Evolutionary conservation across 2,888 invertebrate species (phyloP).

Genomic region (Clostera curtula): DNA sequence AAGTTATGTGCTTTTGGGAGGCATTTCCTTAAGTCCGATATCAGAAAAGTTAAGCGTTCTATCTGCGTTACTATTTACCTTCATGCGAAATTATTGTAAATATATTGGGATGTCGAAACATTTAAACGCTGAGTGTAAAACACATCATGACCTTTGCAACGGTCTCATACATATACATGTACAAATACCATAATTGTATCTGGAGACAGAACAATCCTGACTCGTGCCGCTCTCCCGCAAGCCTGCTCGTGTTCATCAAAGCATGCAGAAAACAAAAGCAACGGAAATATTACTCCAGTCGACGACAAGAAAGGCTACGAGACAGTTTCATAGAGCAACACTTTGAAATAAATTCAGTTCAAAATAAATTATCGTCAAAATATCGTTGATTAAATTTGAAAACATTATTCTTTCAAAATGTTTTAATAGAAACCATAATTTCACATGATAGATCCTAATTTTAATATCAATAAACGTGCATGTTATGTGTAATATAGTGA

Average conservation of each 20-base stretch:
- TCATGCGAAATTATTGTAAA: no score
- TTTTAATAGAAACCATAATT: constrained; percentile 6
- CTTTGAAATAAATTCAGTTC: no score
- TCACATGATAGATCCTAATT: constrained; percentile 1
- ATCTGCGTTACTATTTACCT: no score
- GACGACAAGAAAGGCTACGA: constrained; percentile 57
- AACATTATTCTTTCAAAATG: constrained; percentile 1
- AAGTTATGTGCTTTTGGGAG: no score
- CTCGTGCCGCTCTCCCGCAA: constrained; percentile 47
- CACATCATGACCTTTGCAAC: no score
- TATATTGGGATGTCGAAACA: no score
- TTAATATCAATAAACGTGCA: neutral
- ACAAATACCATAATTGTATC: constrained; percentile 11
- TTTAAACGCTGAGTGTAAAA: no score
- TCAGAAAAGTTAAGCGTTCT: no score
- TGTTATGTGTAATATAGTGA: constrained; percentile 11
- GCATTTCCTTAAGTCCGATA: no score
- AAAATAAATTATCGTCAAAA: constrained; percentile 18
- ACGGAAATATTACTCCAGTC: constrained; percentile 64
- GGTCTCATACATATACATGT: no score
- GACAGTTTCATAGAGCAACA: no score
- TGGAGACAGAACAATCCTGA: constrained; percentile 28
- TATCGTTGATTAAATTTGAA: constrained; percentile 7
- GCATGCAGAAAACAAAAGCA: constrained; percentile 67
- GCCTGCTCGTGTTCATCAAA: constrained; percentile 53